Evolutionary conservation across 2,113 vertebrate species (phyloP).

Genomic region (Nerophis ophidion): DNA sequence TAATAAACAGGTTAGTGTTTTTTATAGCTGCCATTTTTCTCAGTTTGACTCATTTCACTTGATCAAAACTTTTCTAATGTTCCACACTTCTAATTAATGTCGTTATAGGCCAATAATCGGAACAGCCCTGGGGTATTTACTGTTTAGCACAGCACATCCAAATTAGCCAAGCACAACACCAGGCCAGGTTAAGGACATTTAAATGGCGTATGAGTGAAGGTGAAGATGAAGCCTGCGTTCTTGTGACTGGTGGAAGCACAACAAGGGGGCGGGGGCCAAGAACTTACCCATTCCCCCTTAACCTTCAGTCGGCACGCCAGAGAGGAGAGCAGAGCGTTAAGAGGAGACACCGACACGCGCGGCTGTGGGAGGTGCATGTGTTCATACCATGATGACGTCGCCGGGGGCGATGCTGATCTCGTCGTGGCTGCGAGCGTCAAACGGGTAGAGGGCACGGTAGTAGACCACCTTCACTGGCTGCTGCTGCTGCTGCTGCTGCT

Average conservation of each 20-base stretch:
- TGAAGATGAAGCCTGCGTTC: slow-evolving; percentile 22
- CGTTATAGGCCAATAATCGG: no score
- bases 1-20: no score
- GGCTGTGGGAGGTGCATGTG: neutral
- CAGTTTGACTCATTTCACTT: no score
- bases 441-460: slow-evolving; percentile 93
- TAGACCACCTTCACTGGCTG: slow-evolving; percentile 87
- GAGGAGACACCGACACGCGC: neutral
- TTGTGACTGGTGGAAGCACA: slow-evolving; percentile 47
- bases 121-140: neutral
- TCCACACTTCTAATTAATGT: no score
- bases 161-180: neutral
- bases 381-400: slow-evolving; percentile 92
- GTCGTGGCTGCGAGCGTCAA: slow-evolving; percentile 94
- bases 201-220: slow-evolving; percentile 28
- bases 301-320: slow-evolving; percentile 84
- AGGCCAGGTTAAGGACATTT: slow-evolving; percentile 1
- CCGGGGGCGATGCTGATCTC: slow-evolving; percentile 95
- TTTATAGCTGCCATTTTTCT: no score
- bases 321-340: slow-evolving; percentile 33
- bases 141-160: neutral
- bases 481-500: slow-evolving; percentile 58
- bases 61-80: no score
- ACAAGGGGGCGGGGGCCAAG: slow-evolving; percentile 35
- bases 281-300: slow-evolving; percentile 94